phyloP scores from a whole-genome alignment of 2,113 vertebrate species.

The Onychostoma macrolepis region DNA sequence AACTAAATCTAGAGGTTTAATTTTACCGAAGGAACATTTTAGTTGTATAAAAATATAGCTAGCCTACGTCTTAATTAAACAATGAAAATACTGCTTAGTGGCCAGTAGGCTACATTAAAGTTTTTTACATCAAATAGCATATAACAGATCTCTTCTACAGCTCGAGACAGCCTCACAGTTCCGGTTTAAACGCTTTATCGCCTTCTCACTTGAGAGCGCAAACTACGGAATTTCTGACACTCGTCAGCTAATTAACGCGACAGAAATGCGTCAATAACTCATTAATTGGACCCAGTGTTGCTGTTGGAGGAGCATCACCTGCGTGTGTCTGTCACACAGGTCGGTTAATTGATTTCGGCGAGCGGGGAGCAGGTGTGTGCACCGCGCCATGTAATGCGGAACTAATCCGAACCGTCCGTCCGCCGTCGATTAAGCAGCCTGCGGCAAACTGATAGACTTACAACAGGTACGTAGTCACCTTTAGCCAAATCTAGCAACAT shows the following conservation, averaged over 20 bases:
- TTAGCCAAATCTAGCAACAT: neutral
- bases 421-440: constrained; percentile 50
- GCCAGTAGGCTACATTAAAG: neutral
- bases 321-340: constrained; percentile 51
- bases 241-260: constrained; percentile 33
- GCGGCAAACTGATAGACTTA: constrained; percentile 19
- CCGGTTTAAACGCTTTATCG: neutral
- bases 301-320: constrained; percentile 34
- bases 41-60: neutral
- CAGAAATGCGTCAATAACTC: constrained; percentile 50
- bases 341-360: constrained; percentile 62
- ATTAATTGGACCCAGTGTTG: constrained; percentile 36
- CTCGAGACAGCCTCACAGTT: neutral
- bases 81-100: neutral
- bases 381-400: constrained; percentile 46
- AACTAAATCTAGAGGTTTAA: neutral
- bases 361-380: constrained; percentile 60
- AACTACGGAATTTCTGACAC: neutral
- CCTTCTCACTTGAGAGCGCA: neutral
- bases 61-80: neutral
- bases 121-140: neutral
- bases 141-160: neutral
- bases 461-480: constrained; percentile 40
- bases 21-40: neutral
- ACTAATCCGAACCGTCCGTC: constrained; percentile 56